These are phyloP conservation scores for Helogale parvula DNA, from an alignment of 2,113 vertebrate species.

Conservation along the genomic window DNA sequence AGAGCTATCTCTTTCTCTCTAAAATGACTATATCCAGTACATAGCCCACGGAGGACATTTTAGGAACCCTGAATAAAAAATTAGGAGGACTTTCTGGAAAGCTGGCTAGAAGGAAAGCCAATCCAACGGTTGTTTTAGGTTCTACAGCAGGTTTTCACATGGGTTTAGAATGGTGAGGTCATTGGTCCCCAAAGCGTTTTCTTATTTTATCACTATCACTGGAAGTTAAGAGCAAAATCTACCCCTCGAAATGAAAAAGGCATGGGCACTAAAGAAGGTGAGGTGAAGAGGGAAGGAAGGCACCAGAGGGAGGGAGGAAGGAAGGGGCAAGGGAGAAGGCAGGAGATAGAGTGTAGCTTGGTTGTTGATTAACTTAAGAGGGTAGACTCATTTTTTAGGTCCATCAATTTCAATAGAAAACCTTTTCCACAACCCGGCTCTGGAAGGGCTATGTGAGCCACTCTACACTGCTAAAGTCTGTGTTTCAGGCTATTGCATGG, in stretches of 20 bases:
- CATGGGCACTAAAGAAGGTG: neutral
- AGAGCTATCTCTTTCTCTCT: neutral
- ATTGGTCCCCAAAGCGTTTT: slow-evolving; percentile 38
- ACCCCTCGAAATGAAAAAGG: neutral
- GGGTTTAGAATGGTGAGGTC: neutral
- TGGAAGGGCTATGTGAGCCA: neutral
- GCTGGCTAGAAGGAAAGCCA: neutral
- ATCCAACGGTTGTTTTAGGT: neutral
- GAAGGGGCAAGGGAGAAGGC: neutral
- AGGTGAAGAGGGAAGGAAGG: neutral
- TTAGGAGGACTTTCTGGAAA: neutral
- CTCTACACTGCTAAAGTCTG: neutral
- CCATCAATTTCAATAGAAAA: slow-evolving; percentile 9
- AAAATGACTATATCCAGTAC: neutral
- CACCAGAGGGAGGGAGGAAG: neutral
- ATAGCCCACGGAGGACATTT: neutral
- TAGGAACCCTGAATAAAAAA: neutral
- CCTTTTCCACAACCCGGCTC: neutral
- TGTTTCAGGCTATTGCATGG: neutral
- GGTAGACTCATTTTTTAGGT: neutral
- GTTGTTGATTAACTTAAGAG: neutral
- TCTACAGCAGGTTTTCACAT: neutral
- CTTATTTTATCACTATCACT: neutral
- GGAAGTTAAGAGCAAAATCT: slow-evolving; percentile 45
- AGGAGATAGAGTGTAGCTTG: neutral